Evolutionary conservation across 2,113 vertebrate species (phyloP).

Genomic region (Malurus cyaneus): DNA sequence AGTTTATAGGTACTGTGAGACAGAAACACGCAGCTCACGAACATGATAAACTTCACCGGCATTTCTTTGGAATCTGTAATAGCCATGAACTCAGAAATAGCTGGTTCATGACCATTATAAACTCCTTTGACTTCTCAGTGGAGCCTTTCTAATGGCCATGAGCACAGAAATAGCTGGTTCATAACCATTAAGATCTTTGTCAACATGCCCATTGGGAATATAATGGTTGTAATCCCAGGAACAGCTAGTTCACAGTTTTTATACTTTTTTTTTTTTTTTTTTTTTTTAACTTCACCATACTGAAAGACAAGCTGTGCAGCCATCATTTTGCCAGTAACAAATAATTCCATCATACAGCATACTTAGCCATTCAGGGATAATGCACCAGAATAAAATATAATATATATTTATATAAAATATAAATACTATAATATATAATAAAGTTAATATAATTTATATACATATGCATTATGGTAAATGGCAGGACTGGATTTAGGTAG

Average conservation of each 20-base stretch:
- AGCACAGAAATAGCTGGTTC: slow-evolving; percentile 52
- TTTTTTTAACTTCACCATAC: not conserved
- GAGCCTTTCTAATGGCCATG: slow-evolving; percentile 24
- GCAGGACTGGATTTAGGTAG: not conserved
- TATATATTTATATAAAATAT: no score
- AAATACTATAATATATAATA: no score
- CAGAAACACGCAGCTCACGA: slow-evolving; percentile 5
- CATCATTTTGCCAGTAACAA: not conserved
- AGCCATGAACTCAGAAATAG: slow-evolving; percentile 40
- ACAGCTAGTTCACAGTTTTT: not conserved
- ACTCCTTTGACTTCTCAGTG: slow-evolving; percentile 34
- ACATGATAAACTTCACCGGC: slow-evolving; percentile 12
- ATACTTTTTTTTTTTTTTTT: not conserved
- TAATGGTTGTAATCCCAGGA: not conserved
- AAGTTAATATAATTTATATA: no score
- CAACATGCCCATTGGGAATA: slow-evolving; percentile 18
- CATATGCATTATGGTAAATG: not conserved
- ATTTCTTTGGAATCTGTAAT: slow-evolving; percentile 27
- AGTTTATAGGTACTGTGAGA: slow-evolving; percentile 39
- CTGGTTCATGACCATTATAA: slow-evolving; percentile 39
- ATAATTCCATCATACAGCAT: not conserved
- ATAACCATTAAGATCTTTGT: slow-evolving; percentile 30
- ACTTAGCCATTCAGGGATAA: not conserved
- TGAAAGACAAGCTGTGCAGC: not conserved
- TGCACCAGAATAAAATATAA: not conserved